Evolutionary conservation across 2,113 vertebrate genomes (phyloP), one percentile per base, ranked within the genome.

Genomic region (Sarotherodon lohbergeri): DNA sequence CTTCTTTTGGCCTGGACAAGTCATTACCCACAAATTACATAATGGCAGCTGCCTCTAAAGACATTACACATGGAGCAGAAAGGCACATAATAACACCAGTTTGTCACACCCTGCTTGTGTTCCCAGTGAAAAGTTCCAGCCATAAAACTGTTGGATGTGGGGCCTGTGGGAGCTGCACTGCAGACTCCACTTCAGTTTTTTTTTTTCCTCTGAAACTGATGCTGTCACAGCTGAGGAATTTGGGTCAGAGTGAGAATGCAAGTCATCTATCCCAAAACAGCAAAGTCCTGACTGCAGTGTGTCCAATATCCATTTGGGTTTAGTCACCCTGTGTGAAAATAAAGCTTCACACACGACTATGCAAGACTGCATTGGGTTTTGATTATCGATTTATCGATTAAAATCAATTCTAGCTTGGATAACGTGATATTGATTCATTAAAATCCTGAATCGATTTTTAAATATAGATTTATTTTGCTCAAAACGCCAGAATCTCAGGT

Each of bases 11-110:
- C 59, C 92, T 73, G 91, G 80, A 90, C 91, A 91, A 92, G 83
- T 88, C 90, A 92, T 95, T 93, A 92, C 82, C 86, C 92, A 76
- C 83, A 90, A 86, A 90, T 94, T 88, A 92, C 91, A 95, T 89
- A 94, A 90, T 89, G 90, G 87, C 43, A 71, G 32, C 50, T 36
- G 89, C 86, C 48, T 83, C 87, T 80, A 56, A 90, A 90, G 22
- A 68, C 93, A 86, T 92, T 87, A 91, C 83, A 11, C 81, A 81
- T 1, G 1, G 76, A 82, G 85, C 89, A 92, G 87, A 90, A 85
- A 86, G 88, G 66, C 85, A 3, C 66, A 85, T 84, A 90, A 87
- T 91, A 41, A 36, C 80, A 80, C 85, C 83, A 39, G 91, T 89
- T 90, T 89, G 90, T 92, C 88, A 90, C 88, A 91, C 6, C 7